Evolutionary conservation across 2,113 vertebrate species (phyloP), one percentile per base, ranked within the genome.

Genomic region (Bufo bufo): DNA sequence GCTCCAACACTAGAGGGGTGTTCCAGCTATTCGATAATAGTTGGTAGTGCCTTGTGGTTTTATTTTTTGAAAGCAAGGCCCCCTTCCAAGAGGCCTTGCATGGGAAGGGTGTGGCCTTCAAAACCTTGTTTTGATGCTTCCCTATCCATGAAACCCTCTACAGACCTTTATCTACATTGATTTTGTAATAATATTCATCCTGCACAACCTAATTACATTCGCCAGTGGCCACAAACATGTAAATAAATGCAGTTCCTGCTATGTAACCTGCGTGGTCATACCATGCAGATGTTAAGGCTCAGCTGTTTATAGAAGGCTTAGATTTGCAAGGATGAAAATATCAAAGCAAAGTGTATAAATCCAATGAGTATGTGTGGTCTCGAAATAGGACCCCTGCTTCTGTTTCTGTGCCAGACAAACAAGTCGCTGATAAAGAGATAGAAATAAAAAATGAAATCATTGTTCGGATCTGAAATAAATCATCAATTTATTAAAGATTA

Each of bases 351-450:
- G n/a, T 45, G 63, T 66, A 83, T 50, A 84, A 84, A 88, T n/a
- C 66, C 80, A 84, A 52, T 59, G 58, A 88, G 20, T 74, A 65
- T 88, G 87, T 88, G 87, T 88, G 80, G 87, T 88, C 87, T 63
- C 33, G 20, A 75, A 72, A 82, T 50, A 82, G 79, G 71, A 74
- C 23, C 43, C 45, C 14, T 47, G 80, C 87, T 88, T 87, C 87
- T 88, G 86, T 72, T 23, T 45, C 61, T 50, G 23, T 75, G 86
- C 66, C 79, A 87, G 79, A 87, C 33, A 82, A 72, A 45, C 77
- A 80, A 87, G 47, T 69, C 56, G 45, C 50, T 16, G 69, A 88
- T 88, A 88, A 83, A 61, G 16, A 3, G 23, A 88, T 63, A 75
- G 5, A 74, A 83, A 88, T 77, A 19, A 82, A 77, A 87, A 63